Conservation (phyloP, 2,113 vertebrate species). For the Ammospiza caudacuta region DNA sequence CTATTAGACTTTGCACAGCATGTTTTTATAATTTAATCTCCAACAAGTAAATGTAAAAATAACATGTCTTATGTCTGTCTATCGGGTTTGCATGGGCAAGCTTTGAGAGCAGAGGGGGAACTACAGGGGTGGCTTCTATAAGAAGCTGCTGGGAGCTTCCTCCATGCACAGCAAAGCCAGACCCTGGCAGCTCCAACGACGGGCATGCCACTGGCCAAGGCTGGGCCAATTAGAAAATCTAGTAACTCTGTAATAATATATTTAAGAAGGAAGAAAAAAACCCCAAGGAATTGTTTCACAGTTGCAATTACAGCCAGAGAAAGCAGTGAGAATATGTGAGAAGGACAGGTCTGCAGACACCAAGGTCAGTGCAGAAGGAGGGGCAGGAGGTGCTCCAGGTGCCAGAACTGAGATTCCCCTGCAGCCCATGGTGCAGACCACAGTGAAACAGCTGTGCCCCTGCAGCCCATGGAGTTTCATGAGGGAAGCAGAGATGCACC, state of each 20-base stretch:
- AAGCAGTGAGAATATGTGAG: not conserved
- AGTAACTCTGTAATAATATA: not conserved
- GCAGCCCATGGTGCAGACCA: rapidly evolving
- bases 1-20: not conserved
- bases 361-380: not conserved
- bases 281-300: not conserved
- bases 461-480: not conserved
- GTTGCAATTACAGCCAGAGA: not conserved
- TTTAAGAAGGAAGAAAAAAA: not conserved
- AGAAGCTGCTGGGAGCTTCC: not conserved
- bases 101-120: rapidly evolving
- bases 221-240: not conserved
- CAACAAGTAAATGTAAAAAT: not conserved
- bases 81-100: not conserved
- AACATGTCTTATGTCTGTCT: not conserved
- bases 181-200: not conserved
- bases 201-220: rapidly evolving
- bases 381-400: not conserved
- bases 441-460: not conserved
- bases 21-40: not conserved
- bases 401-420: not conserved
- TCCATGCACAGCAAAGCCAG: rapidly evolving
- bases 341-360: not conserved
- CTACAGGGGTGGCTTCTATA: not conserved
- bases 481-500: not conserved